Evolutionary conservation across 2,113 vertebrate genomes (phyloP).

Genomic region (Falco punctatus): DNA sequence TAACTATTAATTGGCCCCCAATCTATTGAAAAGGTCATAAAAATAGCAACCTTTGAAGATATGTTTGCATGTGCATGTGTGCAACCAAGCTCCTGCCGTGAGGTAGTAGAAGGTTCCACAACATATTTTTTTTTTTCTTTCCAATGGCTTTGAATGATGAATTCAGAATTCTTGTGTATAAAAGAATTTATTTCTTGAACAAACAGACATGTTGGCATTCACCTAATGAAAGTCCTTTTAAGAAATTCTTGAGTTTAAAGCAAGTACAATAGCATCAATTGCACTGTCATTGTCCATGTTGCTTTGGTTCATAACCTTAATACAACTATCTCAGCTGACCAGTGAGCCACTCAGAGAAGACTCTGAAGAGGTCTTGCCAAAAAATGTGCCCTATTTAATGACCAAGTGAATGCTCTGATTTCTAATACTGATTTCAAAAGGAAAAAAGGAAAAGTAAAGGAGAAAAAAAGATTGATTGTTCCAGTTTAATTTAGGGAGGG

Average conservation of each 20-base stretch:
- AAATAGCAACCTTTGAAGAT: neutral
- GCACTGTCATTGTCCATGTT: neutral
- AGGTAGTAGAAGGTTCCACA: neutral
- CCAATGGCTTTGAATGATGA: neutral
- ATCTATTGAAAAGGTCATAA: neutral
- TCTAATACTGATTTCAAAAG: neutral
- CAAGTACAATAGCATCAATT: neutral
- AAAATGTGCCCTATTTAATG: neutral
- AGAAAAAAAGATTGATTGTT: neutral
- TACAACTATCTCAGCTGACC: neutral
- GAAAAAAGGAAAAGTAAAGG: neutral
- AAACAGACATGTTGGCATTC: neutral
- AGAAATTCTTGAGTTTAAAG: neutral
- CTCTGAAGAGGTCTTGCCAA: neutral
- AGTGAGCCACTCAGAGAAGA: neutral
- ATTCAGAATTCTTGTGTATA: neutral
- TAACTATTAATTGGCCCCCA: neutral
- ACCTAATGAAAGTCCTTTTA: neutral
- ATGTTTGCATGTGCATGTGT: neutral
- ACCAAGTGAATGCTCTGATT: neutral
- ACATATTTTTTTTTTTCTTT: accelerated
- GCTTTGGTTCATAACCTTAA: neutral
- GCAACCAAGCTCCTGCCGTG: neutral
- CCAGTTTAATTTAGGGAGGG: neutral
- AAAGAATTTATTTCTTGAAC: neutral